Conservation (phyloP, 2,113 vertebrate genomes). For the human region GRCh38 chr18:72285001-72285500, state of each 20-base stretch:
- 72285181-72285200: neutral
- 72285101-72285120: neutral
- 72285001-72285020: neutral
- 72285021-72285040: neutral
- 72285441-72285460: neutral
- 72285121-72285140: neutral
- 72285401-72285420: neutral
- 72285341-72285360: neutral
- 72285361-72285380: neutral
- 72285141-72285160: neutral
- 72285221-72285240: neutral
- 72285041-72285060: neutral
- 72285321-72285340: neutral
- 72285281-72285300: no score
- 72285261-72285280: neutral
- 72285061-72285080: neutral
- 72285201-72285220: neutral
- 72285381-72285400: neutral
- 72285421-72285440: neutral
- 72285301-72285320: neutral
- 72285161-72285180: neutral
- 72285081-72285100: neutral
- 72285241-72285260: neutral
- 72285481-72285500: no score
- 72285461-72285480: neutral